Evolutionary conservation across 2,113 vertebrate genomes (phyloP), one percentile per base, ranked within the genome.

Genomic region (Gymnobelideus leadbeateri): DNA sequence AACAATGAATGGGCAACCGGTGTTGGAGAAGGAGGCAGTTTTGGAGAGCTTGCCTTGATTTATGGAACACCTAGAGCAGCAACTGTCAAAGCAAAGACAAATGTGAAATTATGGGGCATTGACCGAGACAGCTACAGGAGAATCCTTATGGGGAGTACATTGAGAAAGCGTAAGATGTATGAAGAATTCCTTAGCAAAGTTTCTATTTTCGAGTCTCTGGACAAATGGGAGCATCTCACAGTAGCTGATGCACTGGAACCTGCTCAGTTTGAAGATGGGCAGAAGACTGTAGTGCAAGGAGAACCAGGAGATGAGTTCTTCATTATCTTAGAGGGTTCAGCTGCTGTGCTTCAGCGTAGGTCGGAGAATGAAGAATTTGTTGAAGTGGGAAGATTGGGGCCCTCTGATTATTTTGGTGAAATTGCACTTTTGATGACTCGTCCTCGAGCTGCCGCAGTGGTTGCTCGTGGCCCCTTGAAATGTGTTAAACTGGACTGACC

Each of bases 111-210:
- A 97, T 99, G 99, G 99, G 99, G 99, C 95, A 99, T 99, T 16
- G 99, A 99, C 98, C 99, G 99, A 97, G 99, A 99, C 98, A 99
- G 99, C 98, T 99, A 99, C 93, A 98, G 99, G 97, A 99, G 99
- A 98, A 99, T 99, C 99, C 99, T 99, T 26, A 99, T 99, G 99
- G 99, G 99, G 96, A 99, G 99, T 97, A 99, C 99, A 94, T 98
- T 99, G 98, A 99, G 99, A 97, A 99, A 99, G 99, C 99, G 99
- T 97, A 99, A 99, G 99, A 99, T 99, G 99, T 99, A 99, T 91
- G 99, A 99, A 96, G 99, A 99, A 97, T 99, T 99, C 98, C 99
- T 99, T 96, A 99, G 99, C 98, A 99, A 99, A 99, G 99, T 99
- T 47, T 99, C 99, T 93, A 99, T 99, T 98, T 98, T 99, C 99